Conservation (phyloP, 2,888 invertebrate species). For the Synergus laeviventris region DNA sequence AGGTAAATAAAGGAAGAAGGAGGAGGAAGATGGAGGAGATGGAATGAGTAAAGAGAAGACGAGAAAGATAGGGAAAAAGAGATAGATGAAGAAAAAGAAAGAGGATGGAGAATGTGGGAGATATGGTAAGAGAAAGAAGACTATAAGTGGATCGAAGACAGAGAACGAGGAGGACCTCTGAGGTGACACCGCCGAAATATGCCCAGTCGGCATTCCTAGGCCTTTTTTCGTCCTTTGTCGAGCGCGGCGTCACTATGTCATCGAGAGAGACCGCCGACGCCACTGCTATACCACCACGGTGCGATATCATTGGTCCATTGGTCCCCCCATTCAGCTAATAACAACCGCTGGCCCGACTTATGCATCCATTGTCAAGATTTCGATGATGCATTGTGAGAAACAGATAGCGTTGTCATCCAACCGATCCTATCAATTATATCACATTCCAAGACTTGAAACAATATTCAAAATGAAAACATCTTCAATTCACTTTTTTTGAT, state of each 20-base stretch:
- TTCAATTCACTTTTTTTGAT: no score
- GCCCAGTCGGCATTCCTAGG: slow-evolving; percentile 71
- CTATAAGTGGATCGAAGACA: slow-evolving; percentile 50
- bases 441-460: background rate
- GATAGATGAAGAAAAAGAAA: slow-evolving; percentile 44
- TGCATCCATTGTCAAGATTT: slow-evolving; percentile 32
- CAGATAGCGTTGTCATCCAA: slow-evolving; percentile 30
- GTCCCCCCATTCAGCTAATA: slow-evolving; percentile 24
- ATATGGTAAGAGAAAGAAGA: slow-evolving; percentile 45
- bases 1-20: no score
- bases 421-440: background rate
- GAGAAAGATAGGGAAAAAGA: background rate
- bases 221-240: slow-evolving; percentile 72
- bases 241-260: slow-evolving; percentile 71
- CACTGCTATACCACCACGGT: slow-evolving; percentile 48
- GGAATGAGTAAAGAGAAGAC: slow-evolving; percentile 44
- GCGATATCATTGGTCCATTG: slow-evolving; percentile 44
- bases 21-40: slow-evolving; percentile 26
- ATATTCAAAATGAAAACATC: slow-evolving; percentile 1
- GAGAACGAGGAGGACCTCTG: slow-evolving; percentile 55
- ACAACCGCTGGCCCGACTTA: slow-evolving; percentile 27
- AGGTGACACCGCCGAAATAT: slow-evolving; percentile 74
- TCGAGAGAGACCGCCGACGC: slow-evolving; percentile 59
- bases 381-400: slow-evolving; percentile 35
- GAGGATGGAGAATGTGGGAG: slow-evolving; percentile 46